These are phyloP conservation scores for Oreochromis niloticus DNA, from an alignment of 2,113 vertebrate species.

Conservation along the genomic window DNA sequence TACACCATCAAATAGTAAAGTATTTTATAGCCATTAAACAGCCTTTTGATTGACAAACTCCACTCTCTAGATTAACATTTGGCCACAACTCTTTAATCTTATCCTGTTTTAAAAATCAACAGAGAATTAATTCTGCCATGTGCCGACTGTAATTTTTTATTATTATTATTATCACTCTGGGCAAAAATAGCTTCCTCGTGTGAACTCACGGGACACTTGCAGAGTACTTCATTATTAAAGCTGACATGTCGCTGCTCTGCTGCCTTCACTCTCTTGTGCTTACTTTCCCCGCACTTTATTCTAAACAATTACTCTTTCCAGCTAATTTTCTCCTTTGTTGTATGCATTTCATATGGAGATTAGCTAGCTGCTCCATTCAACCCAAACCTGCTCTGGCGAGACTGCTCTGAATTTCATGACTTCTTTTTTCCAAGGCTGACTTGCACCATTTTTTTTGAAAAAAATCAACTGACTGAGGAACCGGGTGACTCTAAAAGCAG, in stretches of 20 bases:
- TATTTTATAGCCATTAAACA: not conserved
- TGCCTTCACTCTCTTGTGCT: not conserved
- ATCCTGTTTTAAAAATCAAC: slow-evolving; percentile 1
- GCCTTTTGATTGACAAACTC: not conserved
- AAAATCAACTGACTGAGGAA: not conserved
- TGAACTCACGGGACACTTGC: not conserved
- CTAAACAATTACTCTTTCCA: slow-evolving; percentile 31
- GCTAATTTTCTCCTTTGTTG: slow-evolving; percentile 47
- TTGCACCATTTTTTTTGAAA: not conserved
- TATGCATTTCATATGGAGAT: slow-evolving; percentile 53
- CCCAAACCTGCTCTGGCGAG: slow-evolving; percentile 4
- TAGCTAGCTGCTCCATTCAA: slow-evolving; percentile 43
- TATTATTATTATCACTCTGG: not conserved
- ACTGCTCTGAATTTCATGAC: slow-evolving; percentile 24
- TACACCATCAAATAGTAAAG: not conserved
- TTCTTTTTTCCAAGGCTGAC: slow-evolving; percentile 6
- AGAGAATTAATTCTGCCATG: not conserved
- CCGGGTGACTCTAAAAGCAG: not conserved
- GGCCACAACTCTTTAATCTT: not conserved
- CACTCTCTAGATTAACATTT: not conserved
- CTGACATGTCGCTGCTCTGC: not conserved
- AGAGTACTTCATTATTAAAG: not conserved
- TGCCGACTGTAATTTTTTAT: not conserved
- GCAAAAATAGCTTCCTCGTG: not conserved
- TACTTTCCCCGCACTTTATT: slow-evolving; percentile 13